Conservation (phyloP, 2,888 invertebrate species). For the Pilophorus perplexus region DNA sequence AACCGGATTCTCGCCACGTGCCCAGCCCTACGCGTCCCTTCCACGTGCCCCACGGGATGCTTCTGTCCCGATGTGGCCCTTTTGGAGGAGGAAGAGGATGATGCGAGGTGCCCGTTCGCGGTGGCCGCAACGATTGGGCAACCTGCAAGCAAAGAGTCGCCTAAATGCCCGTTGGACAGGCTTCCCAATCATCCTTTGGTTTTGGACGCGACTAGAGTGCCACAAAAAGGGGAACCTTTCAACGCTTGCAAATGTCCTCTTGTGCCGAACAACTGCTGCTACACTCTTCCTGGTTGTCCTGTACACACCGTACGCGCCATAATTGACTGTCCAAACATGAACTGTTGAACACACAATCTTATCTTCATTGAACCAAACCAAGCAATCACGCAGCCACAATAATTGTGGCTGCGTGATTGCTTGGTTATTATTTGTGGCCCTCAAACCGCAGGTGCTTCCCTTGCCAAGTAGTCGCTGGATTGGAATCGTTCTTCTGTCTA, state of each 20-base stretch:
- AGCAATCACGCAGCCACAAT: no score
- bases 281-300: conserved; percentile 12
- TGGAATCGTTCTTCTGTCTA: no score
- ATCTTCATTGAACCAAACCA: no score
- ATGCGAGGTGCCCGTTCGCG: conserved; percentile 8
- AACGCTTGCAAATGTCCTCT: conserved; percentile 9
- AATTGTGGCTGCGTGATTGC: no score
- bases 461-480: no score
- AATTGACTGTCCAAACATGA: no score
- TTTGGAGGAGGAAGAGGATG: conserved; percentile 7
- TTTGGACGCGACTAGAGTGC: background rate
- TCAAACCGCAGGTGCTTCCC: no score
- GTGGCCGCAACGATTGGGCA: background rate
- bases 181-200: background rate
- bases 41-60: background rate
- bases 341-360: no score
- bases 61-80: conserved; percentile 7
- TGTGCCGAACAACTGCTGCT: conserved; percentile 13
- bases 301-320: conserved; percentile 6
- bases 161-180: background rate
- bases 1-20: background rate
- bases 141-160: background rate
- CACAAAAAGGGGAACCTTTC: background rate
- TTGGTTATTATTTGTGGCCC: no score
- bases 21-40: conserved; percentile 2